phyloP scores from a whole-genome alignment of 2,113 vertebrate species.

The Edolisoma coerulescens region DNA sequence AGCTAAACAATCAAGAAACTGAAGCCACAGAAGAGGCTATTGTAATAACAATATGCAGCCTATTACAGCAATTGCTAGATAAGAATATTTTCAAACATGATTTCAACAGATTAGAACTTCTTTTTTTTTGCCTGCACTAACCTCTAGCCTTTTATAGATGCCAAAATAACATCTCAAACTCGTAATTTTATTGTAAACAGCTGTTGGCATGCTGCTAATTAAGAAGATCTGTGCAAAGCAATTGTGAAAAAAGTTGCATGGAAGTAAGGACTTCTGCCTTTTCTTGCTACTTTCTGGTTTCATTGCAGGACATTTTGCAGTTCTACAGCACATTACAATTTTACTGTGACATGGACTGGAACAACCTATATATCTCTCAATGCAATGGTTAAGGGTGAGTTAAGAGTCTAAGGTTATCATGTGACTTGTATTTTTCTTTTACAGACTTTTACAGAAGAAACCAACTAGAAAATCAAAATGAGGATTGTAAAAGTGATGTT shows the following conservation, averaged over 20 bases:
- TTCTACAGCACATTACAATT: not conserved
- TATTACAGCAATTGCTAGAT: not conserved
- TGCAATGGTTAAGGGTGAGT: not conserved
- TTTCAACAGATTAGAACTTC: not conserved
- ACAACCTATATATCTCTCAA: not conserved
- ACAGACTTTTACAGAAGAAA: not conserved
- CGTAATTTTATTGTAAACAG: not conserved
- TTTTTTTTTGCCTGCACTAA: not conserved
- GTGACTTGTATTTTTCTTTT: not conserved
- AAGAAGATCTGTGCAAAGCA: not conserved
- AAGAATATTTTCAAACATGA: not conserved
- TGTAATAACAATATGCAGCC: not conserved
- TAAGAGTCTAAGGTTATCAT: not conserved
- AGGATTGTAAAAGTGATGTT: not conserved
- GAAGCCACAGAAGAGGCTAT: not conserved
- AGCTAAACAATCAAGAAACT: not conserved
- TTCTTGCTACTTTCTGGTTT: not conserved
- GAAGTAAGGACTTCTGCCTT: not conserved
- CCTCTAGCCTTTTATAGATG: not conserved
- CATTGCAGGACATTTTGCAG: not conserved
- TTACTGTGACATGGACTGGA: not conserved
- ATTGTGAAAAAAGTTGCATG: not conserved
- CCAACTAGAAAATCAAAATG: not conserved
- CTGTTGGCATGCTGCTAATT: not conserved
- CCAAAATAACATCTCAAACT: not conserved